Evolutionary conservation across 2,888 invertebrate genomes (phyloP).

Genomic region (Flexamia atlantica): DNA sequence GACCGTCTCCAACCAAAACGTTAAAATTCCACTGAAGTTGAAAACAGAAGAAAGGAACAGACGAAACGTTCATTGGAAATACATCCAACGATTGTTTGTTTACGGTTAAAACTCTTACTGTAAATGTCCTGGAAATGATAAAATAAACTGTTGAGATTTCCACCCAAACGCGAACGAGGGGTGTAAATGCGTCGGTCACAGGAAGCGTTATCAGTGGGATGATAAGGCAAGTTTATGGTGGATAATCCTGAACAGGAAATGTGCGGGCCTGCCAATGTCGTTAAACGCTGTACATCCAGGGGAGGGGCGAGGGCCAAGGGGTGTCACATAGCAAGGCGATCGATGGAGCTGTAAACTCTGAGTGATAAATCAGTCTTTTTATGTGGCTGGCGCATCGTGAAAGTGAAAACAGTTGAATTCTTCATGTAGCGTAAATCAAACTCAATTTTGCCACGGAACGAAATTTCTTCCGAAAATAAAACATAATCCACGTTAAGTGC

Average conservation of each 20-base stretch:
- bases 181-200: conserved; percentile 1
- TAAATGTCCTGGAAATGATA: too few relatives aligned
- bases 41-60: too few relatives aligned
- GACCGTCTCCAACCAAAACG: too few relatives aligned
- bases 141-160: background rate
- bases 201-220: conserved; percentile 4
- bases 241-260: conserved; percentile 30
- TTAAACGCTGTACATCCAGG: background rate
- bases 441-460: too few relatives aligned
- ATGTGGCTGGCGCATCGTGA: background rate
- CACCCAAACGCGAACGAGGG: background rate
- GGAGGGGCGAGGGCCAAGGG: background rate
- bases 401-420: conserved; percentile 5
- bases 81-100: too few relatives aligned
- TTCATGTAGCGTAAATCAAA: too few relatives aligned
- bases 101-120: background rate
- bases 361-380: background rate
- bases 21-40: too few relatives aligned
- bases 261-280: conserved; percentile 35
- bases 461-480: too few relatives aligned
- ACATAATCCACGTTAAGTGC: too few relatives aligned
- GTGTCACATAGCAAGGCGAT: background rate
- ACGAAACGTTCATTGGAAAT: too few relatives aligned
- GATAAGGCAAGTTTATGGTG: conserved; percentile 25
- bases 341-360: background rate